Base-by-base conservation (phyloP, 2,888 invertebrate genomes). In the Sinopyrophorus schimmeli region DNA sequence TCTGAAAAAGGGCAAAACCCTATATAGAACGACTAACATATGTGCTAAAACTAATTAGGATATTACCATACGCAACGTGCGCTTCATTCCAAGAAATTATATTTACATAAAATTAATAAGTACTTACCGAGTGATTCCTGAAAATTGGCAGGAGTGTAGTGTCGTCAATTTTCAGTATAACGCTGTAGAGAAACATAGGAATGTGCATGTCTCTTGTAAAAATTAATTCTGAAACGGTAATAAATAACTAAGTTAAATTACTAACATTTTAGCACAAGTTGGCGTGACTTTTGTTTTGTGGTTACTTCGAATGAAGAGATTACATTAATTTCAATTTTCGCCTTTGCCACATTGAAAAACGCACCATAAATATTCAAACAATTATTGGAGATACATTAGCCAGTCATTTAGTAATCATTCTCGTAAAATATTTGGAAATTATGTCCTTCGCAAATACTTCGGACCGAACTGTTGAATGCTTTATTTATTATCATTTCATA, bases 111-210 rank as follows among this genome's bases (percentile, higher is more conserved):
- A 24, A 28, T 37, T 42, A 30, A 41, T 32, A 24, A 42, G 30
- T 26, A 67, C 61, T 77, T 64, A 69, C 80, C 74, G 68, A 73
- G 65, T 63, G 70, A 43, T 56, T 73, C 58, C 64, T 73, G 58
- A 53, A 67, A 59, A 68, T 66, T 2, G 69, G 63, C 3, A 73
- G 62, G 10, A 80, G 66, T 7, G 78, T 73, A 51, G 74, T 73
- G 59, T 82, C 82, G 12, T 70, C 76, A 3, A 80, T 76, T 60
- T 77, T 76, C 26, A 82, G 65, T 1, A 71, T 64, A 21, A 81
- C 74, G 40, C 73, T 75, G 62, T 81, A 81, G 1, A 76, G 77
- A 5, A 72, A 70, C 40, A 66, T 65, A n/a, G 71, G 47, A 21
- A 67, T 57, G 39, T 54, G 44, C 32, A 52, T 56, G 26, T 60